Evolutionary conservation across 2,797 vertebrate genomes (phyloP).

Genomic region (Holocentrus rufus): DNA sequence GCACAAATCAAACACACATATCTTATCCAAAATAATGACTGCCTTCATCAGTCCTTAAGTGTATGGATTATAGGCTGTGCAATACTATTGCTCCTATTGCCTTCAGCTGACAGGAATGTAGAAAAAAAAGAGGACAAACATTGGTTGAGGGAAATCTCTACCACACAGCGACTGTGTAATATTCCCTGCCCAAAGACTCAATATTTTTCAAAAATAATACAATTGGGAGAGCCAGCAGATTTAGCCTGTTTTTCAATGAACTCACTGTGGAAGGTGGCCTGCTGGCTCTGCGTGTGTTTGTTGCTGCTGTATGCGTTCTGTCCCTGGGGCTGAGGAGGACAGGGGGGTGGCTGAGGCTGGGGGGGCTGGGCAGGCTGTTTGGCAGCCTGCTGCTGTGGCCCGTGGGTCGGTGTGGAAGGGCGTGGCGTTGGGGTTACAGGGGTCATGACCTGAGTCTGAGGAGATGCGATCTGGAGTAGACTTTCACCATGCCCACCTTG

Average conservation of each 20-base stretch:
- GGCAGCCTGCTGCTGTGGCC: conserved; percentile 64
- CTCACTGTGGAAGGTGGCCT: conserved; percentile 77
- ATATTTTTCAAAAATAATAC: no score
- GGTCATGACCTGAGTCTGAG: conserved; percentile 72
- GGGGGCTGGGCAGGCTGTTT: conserved; percentile 60
- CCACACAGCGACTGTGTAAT: no score
- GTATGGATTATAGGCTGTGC: no score
- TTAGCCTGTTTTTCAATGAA: neutral
- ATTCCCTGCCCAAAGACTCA: no score
- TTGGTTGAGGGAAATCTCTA: no score
- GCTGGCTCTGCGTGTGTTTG: conserved; percentile 78
- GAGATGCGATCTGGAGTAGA: conserved; percentile 76
- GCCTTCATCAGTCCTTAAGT: no score
- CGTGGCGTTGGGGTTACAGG: conserved; percentile 65
- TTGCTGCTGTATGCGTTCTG: conserved; percentile 78
- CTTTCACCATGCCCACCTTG: conserved; percentile 68
- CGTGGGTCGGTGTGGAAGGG: conserved; percentile 74
- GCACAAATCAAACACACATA: no score
- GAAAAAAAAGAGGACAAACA: no score
- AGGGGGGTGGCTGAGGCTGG: conserved; percentile 63
- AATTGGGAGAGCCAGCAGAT: no score
- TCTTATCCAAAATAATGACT: no score
- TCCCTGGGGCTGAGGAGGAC: conserved; percentile 64
- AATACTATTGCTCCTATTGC: no score
- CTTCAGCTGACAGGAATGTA: no score